phyloP scores from a whole-genome alignment of 2,113 vertebrate genomes.

The Pygoscelis antarcticus region DNA sequence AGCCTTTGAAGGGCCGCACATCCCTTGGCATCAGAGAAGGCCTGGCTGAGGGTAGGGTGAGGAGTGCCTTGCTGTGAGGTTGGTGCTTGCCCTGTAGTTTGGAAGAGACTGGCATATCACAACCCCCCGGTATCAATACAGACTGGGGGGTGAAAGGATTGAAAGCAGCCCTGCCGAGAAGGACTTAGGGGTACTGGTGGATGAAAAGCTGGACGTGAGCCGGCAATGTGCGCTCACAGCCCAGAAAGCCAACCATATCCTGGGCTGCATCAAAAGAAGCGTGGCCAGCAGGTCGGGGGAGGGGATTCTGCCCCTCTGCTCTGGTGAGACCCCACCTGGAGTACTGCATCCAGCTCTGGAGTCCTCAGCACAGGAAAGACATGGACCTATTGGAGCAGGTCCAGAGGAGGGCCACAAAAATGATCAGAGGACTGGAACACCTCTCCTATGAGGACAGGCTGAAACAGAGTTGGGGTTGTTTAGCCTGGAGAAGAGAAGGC shows the following conservation, averaged over 20 bases:
- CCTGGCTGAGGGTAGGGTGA: neutral
- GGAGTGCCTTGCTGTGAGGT: neutral
- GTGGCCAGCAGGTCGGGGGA: neutral
- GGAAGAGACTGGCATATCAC: neutral
- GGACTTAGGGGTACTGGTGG: neutral
- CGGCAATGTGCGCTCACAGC: fast-evolving
- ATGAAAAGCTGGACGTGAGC: neutral
- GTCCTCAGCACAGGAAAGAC: neutral
- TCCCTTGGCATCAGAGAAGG: neutral
- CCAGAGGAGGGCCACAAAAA: neutral
- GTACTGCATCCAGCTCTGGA: neutral
- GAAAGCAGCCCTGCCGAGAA: neutral
- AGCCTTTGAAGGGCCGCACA: neutral
- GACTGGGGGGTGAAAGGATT: neutral
- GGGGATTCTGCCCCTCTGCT: neutral
- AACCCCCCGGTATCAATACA: neutral
- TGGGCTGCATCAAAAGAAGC: neutral
- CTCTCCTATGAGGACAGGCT: neutral
- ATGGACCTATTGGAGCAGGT: neutral
- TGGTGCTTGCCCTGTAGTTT: neutral
- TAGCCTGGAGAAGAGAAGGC: neutral
- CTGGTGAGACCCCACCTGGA: neutral
- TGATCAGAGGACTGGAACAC: neutral
- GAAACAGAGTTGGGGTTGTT: neutral
- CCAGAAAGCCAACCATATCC: neutral